A percentile compares a stretch with the other conserved stretches of the same genome.
phyloP scores from a whole-genome alignment of 2,888 invertebrate genomes.

The Drosophila quasianomalipes region DNA sequence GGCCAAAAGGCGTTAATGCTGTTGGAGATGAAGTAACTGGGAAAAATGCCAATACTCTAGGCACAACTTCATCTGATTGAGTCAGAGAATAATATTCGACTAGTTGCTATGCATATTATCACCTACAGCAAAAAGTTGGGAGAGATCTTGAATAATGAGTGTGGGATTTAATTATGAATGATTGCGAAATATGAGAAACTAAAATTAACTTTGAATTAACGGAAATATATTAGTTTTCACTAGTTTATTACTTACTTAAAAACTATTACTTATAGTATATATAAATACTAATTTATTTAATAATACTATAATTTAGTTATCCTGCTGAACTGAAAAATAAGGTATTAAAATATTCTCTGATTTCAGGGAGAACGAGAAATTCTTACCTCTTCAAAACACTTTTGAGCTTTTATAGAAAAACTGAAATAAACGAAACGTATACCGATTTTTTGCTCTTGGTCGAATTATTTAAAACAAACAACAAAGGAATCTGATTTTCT shows the following conservation, averaged over 20 bases:
- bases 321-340: neutral
- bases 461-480: neutral
- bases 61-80: conserved; percentile 19
- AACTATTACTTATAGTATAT: neutral
- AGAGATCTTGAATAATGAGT: neutral
- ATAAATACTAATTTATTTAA: neutral
- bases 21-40: conserved; percentile 18
- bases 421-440: neutral
- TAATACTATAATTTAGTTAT: neutral
- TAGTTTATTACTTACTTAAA: neutral
- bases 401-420: neutral
- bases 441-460: no score
- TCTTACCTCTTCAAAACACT: neutral
- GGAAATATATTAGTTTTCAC: neutral
- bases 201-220: neutral
- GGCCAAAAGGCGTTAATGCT: conserved; percentile 33
- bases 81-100: conserved; percentile 19
- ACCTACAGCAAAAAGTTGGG: conserved; percentile 7
- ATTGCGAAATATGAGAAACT: neutral
- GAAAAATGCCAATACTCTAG: conserved; percentile 20
- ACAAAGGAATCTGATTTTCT: neutral
- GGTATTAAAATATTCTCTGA: neutral
- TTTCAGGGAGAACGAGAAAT: neutral
- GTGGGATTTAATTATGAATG: neutral
- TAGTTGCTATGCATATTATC: conserved; percentile 28